A percentile compares a stretch with the other conserved stretches of the same genome.
phyloP scores from a whole-genome alignment of 2,113 vertebrate species.

The Panthera tigris region DNA sequence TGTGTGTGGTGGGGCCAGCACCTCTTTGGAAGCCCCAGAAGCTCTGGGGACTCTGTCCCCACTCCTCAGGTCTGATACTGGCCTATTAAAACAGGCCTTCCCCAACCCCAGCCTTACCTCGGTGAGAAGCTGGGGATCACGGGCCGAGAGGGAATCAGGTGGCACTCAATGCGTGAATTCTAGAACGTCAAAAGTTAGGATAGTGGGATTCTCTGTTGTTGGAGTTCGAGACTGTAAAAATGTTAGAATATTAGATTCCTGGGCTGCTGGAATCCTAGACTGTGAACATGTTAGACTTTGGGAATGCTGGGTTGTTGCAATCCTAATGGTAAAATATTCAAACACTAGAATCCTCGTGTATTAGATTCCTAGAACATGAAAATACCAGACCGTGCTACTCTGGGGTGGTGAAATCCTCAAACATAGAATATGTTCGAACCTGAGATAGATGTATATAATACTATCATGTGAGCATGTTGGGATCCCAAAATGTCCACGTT shows the following conservation, averaged over 20 bases:
- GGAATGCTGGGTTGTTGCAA: background rate
- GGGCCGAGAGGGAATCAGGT: background rate
- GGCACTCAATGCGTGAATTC: background rate
- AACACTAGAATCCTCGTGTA: background rate
- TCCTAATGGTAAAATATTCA: background rate
- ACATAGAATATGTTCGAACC: background rate
- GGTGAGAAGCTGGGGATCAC: background rate
- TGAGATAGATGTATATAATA: background rate
- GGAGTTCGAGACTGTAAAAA: background rate
- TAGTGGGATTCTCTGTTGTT: background rate
- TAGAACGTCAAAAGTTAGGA: background rate
- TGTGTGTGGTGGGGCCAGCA: background rate
- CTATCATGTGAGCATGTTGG: background rate
- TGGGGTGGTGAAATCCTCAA: conserved; percentile 4
- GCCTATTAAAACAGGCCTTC: background rate
- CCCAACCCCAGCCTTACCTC: background rate
- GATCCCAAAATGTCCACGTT: background rate
- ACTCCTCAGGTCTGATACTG: background rate
- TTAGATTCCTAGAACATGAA: background rate
- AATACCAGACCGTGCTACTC: background rate
- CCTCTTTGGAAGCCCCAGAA: background rate
- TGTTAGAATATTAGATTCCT: background rate
- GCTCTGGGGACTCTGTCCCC: background rate
- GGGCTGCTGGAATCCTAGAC: background rate
- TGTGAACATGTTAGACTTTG: background rate